Evolutionary conservation across 2,888 invertebrate species (phyloP), one percentile per base, ranked within the genome.

Genomic region (Spodoptera littoralis): DNA sequence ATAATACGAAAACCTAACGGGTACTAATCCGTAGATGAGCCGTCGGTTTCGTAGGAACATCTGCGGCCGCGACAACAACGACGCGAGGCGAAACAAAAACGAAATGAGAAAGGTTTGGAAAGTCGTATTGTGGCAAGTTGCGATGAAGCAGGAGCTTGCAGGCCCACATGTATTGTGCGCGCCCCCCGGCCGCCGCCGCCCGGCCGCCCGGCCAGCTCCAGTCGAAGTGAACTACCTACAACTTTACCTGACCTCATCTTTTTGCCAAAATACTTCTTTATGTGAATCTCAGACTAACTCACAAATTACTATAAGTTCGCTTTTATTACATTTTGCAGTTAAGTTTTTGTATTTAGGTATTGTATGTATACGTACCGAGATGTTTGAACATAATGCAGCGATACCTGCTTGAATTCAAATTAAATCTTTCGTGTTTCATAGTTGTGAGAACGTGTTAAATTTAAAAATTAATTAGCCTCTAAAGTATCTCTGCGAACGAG

Each of bases 11-110:
- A 92, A 89, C 89, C 90, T 89, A 90, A 89, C 89, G 88, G 90
- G 86, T 88, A 91, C 90, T 93, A 93, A 94, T 92, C 94, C 91
- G 87, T 82, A 88, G 92, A 93, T 93, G 92, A 93, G 92, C 90
- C 90, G 88, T 80, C 81, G 89, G 83, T 87, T 88, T 88, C 88
- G 87, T 79, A 83, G 82, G 77, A 90, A 88, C 93, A 93, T 91
- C 92, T 93, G 93, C 84, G 92, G 79, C 88, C 89, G 84, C 85
- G 86, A 84, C 88, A 85, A 85, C 87, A 83, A 82, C 84, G 83
- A 73, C 66, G 77, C 73, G 78, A 79, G 80, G 77, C 84, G 85
- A 91, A 91, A 93, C 93, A 93, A 93, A 93, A 93, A 93, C 93
- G 88, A 88, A 90, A 93, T 93, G 93, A 92, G 92, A 93, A 91